phyloP scores from a whole-genome alignment of 1,140 invertebrate genomes.

The Dreissena rostriformis region DNA sequence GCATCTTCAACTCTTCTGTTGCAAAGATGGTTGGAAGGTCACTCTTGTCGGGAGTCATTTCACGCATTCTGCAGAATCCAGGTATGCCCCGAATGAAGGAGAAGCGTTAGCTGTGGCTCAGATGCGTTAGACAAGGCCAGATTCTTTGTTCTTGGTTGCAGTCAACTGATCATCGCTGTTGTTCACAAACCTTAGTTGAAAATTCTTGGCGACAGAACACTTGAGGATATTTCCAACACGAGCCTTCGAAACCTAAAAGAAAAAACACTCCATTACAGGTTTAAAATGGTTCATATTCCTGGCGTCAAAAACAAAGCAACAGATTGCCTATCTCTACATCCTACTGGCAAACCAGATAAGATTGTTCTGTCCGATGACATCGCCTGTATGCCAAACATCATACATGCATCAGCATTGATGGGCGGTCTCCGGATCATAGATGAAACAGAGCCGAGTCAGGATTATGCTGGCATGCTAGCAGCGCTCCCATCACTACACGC shows the following conservation, averaged over 20 bases:
- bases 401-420: too few species aligned
- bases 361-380: neutral
- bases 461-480: neutral
- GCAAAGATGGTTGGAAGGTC: slow-evolving; percentile 54
- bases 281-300: slow-evolving; percentile 56
- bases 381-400: slow-evolving; percentile 15
- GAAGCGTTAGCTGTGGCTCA: slow-evolving; percentile 62
- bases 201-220: slow-evolving; percentile 55
- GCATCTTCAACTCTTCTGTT: slow-evolving; percentile 25
- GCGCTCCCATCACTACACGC: neutral
- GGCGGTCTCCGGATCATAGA: too few species aligned
- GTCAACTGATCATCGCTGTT: slow-evolving; percentile 58
- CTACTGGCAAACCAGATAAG: slow-evolving; percentile 30
- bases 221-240: slow-evolving; percentile 56
- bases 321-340: slow-evolving; percentile 47
- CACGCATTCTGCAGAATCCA: slow-evolving; percentile 56
- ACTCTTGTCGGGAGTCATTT: slow-evolving; percentile 62
- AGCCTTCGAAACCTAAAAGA: slow-evolving; percentile 59
- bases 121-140: slow-evolving; percentile 58
- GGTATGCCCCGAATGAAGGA: slow-evolving; percentile 62
- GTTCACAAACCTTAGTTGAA: slow-evolving; percentile 64
- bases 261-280: slow-evolving; percentile 56
- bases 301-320: slow-evolving; percentile 46
- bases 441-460: neutral
- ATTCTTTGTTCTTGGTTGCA: slow-evolving; percentile 61